Evolutionary conservation across 1,140 invertebrate species (phyloP), one percentile per base, ranked within the genome.

Genomic region (Plodia interpunctella): DNA sequence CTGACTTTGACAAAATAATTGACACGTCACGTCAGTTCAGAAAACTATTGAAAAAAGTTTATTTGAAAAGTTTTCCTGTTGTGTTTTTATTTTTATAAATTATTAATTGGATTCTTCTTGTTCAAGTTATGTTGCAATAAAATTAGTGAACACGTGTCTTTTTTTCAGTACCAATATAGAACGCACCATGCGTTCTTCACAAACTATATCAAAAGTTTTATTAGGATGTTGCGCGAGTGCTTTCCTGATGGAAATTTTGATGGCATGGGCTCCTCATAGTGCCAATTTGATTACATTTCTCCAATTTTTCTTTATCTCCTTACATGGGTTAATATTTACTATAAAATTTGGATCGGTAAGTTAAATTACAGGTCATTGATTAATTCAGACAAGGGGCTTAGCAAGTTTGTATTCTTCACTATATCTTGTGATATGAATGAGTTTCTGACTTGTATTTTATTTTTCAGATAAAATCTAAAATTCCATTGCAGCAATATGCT

Each of bases 191-290:
- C 38, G 38, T 44, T 44, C 38, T 1, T 44, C 25, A n/a, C 73
- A 59, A 62, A 72, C 62, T 30, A 57, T 81, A 2, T 5, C 57
- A 0, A 76, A 85, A 66, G 78, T 88, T 52, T 86, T 88, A 62
- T 6, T 74, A 18, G 74, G 81, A 50, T 88, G 86, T 70, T 87
- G 84, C 66, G 59, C 65, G 13, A 87, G 76, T 69, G 65, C 81
- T 56, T 87, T 83, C 72, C 60, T 88, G 17, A 88, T 88, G 84
- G 86, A 88, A 85, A 85, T 88, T 60, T 60, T 88, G 50, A 83
- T 88, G 81, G 63, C 74, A 52, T 72, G 55, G 57, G 68, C 62
- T 11, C 76, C 86, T 11, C 49, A 78, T 17, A 76, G 75, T 65
- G 83, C 82, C 2, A 84, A 83, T 74, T 69, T 88, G 21, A 71